These are phyloP conservation scores for Helostoma temminkii DNA, from an alignment of 2,797 vertebrate genomes.

Conservation along the genomic window DNA sequence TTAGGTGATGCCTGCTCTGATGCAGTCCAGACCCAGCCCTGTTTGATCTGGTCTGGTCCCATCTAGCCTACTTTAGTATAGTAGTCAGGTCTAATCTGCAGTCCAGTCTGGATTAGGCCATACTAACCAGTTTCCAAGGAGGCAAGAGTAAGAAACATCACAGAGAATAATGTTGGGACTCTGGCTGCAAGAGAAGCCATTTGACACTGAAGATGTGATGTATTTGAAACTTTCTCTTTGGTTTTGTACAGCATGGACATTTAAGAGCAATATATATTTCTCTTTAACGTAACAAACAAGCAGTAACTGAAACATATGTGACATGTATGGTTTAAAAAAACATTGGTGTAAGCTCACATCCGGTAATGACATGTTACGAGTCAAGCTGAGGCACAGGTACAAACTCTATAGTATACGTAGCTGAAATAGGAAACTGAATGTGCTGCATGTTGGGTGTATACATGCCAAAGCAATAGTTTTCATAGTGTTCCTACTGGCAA, in stretches of 20 bases:
- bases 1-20: slow-evolving; percentile 27
- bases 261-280: slow-evolving; percentile 17
- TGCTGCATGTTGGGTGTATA: slow-evolving; percentile 26
- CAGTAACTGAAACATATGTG: slow-evolving; percentile 15
- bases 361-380: background rate
- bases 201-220: slow-evolving; percentile 26
- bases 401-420: slow-evolving; percentile 14
- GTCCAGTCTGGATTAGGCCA: slow-evolving; percentile 41
- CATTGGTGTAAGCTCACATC: slow-evolving; percentile 13
- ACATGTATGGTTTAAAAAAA: slow-evolving; percentile 15
- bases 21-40: slow-evolving; percentile 17
- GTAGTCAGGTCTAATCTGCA: slow-evolving; percentile 32
- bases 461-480: slow-evolving; percentile 55
- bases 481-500: slow-evolving; percentile 20
- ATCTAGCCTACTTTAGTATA: slow-evolving; percentile 44
- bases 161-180: slow-evolving; percentile 36
- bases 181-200: slow-evolving; percentile 41
- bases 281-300: slow-evolving; percentile 22
- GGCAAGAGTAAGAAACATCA: slow-evolving; percentile 33
- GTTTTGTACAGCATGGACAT: slow-evolving; percentile 38
- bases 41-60: slow-evolving; percentile 28
- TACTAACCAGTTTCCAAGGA: slow-evolving; percentile 32
- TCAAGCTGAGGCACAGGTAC: slow-evolving; percentile 5
- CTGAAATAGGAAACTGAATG: slow-evolving; percentile 12
- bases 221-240: slow-evolving; percentile 32